phyloP scores from a whole-genome alignment of 2,113 vertebrate genomes.

The Lepisosteus oculatus region DNA sequence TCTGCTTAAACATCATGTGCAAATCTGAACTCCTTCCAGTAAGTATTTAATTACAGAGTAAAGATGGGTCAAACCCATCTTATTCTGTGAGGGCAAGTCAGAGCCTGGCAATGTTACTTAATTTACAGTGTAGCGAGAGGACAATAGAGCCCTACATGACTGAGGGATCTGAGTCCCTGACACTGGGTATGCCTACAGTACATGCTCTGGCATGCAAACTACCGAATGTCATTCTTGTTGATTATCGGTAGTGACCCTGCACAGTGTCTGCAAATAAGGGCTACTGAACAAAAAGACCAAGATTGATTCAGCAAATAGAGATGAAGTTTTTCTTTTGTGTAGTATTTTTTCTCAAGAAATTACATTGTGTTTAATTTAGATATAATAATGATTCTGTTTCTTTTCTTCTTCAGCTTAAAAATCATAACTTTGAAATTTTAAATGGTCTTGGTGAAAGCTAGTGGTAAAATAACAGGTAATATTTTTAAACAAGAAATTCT shows the following conservation, averaged over 20 bases:
- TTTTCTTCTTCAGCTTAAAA: too few species aligned
- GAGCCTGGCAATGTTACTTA: conserved; percentile 14
- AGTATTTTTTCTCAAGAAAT: too few species aligned
- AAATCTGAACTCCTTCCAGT: conserved; percentile 22
- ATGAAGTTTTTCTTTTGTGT: too few species aligned
- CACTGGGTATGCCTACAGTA: neutral
- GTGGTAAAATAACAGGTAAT: too few species aligned
- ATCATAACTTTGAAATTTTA: too few species aligned
- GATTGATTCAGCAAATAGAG: too few species aligned
- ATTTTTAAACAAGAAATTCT: too few species aligned
- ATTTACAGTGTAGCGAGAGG: conserved; percentile 23
- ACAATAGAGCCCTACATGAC: conserved; percentile 14
- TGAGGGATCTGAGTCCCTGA: neutral
- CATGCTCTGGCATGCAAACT: conserved; percentile 27
- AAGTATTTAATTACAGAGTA: conserved; percentile 36
- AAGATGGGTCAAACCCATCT: neutral
- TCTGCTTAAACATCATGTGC: neutral
- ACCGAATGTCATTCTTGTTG: conserved; percentile 28
- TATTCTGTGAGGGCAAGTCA: conserved; percentile 23
- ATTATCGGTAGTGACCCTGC: conserved; percentile 35
- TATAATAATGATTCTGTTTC: too few species aligned
- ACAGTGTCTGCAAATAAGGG: conserved; percentile 39
- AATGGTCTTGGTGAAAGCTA: too few species aligned
- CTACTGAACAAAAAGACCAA: too few species aligned
- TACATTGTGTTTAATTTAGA: too few species aligned